Base-by-base conservation (phyloP, 2,797 vertebrate genomes). In the Sebastolobus altivelis region DNA sequence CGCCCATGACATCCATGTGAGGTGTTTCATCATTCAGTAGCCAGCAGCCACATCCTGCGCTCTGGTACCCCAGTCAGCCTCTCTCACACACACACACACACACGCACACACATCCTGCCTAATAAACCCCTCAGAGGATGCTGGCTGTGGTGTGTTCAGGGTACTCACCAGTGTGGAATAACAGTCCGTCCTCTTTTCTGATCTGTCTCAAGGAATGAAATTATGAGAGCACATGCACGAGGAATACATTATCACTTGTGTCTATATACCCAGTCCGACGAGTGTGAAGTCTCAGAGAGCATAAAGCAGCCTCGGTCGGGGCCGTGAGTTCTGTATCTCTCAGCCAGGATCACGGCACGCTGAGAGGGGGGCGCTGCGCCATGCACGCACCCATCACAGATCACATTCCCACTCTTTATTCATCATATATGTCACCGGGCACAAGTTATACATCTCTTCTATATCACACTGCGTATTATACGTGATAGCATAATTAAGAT, bases 11-110 rank as follows among this genome's bases (percentile, higher is more conserved):
- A 94, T 86, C 91, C 89, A 71, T 88, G 90, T 84, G 88, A 76
- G 67, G 68, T 90, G 81, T 95, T 96, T 96, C 95, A 96, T 96
- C 95, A 95, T 95, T 63, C 92, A 67, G 65, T 37, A 69, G 46
- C 8, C 65, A 33, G 6, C 69, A 29, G 71, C 81, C 77, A 76
- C 82, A 87, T 86, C 79, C 67, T 87, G 81, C 83, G 83, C 84
- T 82, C 58, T 75, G 84, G 58, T 81, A 77, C 79, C 79, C 12
- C 56, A 20, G 4, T 31, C 79, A 54, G 9, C 18, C 65, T 18
- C 67, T 1, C 63, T 18, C 63, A 40, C 29, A 8, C 68, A 27
- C 38, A 4, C 13, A 35, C 25, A 18, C 27, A 20, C 6, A 6
- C 6, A 16, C 40, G 14, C 40, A 16, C 40, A 18, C 20, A 62